Evolutionary conservation across 2,113 vertebrate genomes (phyloP), one percentile per base, ranked within the genome.

Genomic region (Theristicus caerulescens): DNA sequence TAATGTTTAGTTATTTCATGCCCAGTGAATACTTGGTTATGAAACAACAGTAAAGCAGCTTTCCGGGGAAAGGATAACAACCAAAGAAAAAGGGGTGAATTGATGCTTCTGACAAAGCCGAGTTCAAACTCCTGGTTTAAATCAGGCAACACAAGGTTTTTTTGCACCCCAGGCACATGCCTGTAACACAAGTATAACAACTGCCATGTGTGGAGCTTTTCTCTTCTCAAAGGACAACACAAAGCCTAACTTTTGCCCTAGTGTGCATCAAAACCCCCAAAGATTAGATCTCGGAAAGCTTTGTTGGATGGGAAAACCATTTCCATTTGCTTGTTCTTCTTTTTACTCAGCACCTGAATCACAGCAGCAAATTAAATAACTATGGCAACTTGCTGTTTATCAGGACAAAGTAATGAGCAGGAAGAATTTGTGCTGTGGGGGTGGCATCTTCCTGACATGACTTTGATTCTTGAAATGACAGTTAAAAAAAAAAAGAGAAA

Each of bases 381-480:
- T 57, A 11, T 26, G 16, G 21, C 54, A 93, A 95, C 36, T 7
- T 61, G 52, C 21, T 82, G 27, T 80, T 85, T 54, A 59, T 8
- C 47, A 85, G 57, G 40, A 72, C 74, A 82, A 27, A 85, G 27
- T 58, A 91, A 52, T 11, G 14, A 64, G 40, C 31, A 82, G 24
- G 36, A 94, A 88, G 64, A 91, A 49, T 69, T 46, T 57, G 36
- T 70, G 46, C 44, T 95, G 64, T 71, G 72, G 58, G 31, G 59
- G 69, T 42, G 81, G 51, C 1, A 16, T 78, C 67, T 81, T 95
- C 88, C 80, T 95, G 88, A 52, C 36, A 49, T 36, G 46, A 77
- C 49, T 87, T 94, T 79, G 82, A 85, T 79, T 82, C 87, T 95
- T 72, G 70, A 94, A 94, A 91, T 80, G 73, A 72, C 84, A 65